Conservation (phyloP, 2,888 invertebrate species). For the Bruchidius siliquastri region DNA sequence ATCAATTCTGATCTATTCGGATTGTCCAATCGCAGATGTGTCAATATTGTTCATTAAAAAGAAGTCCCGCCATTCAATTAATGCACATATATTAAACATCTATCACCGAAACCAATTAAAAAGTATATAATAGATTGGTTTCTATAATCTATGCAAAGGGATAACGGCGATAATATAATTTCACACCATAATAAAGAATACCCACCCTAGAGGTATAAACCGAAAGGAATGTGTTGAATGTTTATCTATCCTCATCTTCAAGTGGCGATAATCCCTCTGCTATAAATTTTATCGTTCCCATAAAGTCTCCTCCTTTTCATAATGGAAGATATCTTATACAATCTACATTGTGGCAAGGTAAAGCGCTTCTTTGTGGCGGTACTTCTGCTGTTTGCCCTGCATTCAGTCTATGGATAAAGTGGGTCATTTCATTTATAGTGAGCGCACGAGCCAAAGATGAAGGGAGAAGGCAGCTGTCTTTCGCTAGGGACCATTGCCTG, state of each 20-base stretch:
- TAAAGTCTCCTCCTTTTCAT: background rate
- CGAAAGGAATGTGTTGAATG: background rate
- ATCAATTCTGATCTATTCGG: too few relatives aligned
- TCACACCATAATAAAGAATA: background rate
- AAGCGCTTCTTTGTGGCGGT: background rate
- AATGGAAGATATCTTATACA: background rate
- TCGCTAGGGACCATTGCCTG: background rate
- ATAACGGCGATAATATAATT: background rate
- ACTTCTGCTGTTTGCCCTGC: background rate
- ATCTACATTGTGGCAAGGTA: background rate
- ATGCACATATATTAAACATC: background rate
- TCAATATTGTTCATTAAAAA: background rate
- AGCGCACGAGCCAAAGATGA: background rate
- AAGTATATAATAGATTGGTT: background rate
- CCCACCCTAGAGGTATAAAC: background rate
- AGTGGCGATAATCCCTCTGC: background rate
- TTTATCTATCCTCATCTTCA: background rate
- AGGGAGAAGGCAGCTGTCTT: background rate
- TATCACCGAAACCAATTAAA: background rate
- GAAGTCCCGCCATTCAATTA: background rate
- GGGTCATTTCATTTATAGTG: background rate
- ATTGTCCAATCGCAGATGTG: background rate
- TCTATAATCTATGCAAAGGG: background rate
- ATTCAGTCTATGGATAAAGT: background rate
- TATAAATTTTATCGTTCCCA: background rate